Conservation (phyloP, 2,113 vertebrate genomes). For the Epinephelus fuscoguttatus region DNA sequence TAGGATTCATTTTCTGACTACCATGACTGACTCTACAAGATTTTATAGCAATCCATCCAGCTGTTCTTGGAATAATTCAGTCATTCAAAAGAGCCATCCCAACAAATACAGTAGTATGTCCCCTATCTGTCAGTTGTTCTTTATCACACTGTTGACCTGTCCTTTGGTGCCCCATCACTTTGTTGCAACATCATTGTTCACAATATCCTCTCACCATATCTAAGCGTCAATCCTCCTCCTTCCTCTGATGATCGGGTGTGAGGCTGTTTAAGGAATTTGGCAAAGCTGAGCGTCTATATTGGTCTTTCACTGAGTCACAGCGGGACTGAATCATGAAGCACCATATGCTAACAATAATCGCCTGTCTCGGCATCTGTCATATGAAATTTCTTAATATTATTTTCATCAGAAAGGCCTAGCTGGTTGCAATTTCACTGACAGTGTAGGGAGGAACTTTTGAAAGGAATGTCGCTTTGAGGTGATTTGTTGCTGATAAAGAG, state of each 20-base stretch:
- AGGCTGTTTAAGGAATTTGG: conserved; percentile 22
- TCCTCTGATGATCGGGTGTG: conserved; percentile 22
- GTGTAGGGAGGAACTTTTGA: conserved; percentile 50
- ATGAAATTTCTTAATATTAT: conserved; percentile 67
- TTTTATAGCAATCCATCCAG: neutral
- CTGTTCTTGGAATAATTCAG: neutral
- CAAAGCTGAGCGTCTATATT: conserved; percentile 6
- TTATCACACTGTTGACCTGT: neutral
- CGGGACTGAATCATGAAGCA: conserved; percentile 48
- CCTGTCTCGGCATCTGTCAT: conserved; percentile 59
- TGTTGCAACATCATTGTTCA: neutral
- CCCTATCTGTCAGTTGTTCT: neutral
- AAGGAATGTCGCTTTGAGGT: conserved; percentile 56
- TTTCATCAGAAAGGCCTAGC: conserved; percentile 62
- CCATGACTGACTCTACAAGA: neutral
- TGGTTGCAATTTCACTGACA: conserved; percentile 73
- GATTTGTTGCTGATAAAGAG: conserved; percentile 65
- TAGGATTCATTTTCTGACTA: too few relatives aligned
- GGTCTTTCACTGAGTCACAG: conserved; percentile 27
- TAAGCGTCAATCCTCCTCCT: conserved; percentile 27
- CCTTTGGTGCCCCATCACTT: neutral
- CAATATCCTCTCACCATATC: neutral
- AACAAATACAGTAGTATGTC: neutral
- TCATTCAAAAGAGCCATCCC: neutral
- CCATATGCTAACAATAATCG: conserved; percentile 77